These are phyloP conservation scores for Drosophila ogumai DNA, from an alignment of 1,140 invertebrate species.

Conservation along the genomic window DNA sequence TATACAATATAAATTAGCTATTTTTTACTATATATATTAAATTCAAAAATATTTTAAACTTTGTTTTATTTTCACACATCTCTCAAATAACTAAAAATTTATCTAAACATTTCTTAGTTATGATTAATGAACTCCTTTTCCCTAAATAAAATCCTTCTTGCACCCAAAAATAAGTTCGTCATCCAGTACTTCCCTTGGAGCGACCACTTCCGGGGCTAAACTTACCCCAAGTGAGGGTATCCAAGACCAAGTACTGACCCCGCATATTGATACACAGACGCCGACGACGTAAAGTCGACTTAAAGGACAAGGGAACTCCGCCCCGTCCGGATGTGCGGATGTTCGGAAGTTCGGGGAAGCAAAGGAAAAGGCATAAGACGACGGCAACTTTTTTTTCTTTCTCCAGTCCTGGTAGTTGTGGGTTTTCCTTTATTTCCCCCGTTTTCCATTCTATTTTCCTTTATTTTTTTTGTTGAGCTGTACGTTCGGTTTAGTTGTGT, in stretches of 20 bases:
- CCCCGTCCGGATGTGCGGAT: constrained; percentile 37
- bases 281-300: constrained; percentile 64
- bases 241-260: constrained; percentile 44
- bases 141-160: too few species aligned
- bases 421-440: constrained; percentile 33
- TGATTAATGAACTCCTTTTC: neutral
- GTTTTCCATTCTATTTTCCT: constrained; percentile 8
- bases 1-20: too few species aligned
- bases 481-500: constrained; percentile 64
- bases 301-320: constrained; percentile 49
- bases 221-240: constrained; percentile 27
- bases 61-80: too few species aligned
- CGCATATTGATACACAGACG: constrained; percentile 60
- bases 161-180: neutral
- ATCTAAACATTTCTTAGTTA: neutral
- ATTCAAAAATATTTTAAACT: too few species aligned
- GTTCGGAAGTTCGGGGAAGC: constrained; percentile 29
- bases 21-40: too few species aligned
- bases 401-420: constrained; percentile 28
- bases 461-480: constrained; percentile 18
- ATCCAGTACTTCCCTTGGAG: neutral
- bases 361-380: constrained; percentile 41
- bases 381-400: constrained; percentile 28
- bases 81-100: too few species aligned
- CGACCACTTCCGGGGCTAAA: constrained; percentile 7